These are phyloP conservation scores for Coryphaenoides rupestris DNA, from an alignment of 2,113 vertebrate genomes.

Conservation along the genomic window DNA sequence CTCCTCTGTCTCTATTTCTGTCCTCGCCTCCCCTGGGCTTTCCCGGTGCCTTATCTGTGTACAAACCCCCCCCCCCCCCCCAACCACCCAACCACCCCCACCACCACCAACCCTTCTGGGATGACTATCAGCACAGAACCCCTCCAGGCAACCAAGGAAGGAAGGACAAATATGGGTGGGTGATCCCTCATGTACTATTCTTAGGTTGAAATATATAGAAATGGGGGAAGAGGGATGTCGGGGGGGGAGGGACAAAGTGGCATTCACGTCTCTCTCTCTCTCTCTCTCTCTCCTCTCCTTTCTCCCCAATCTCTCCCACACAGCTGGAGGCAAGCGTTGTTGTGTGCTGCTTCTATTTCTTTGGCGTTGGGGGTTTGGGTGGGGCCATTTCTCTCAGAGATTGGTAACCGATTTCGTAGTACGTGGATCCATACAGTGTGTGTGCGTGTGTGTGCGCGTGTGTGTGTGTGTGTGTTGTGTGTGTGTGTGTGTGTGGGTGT, in stretches of 20 bases:
- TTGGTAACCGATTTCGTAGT: conserved; percentile 96
- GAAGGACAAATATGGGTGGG: conserved; percentile 59
- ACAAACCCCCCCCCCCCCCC: too few species aligned
- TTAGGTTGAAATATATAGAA: conserved; percentile 66
- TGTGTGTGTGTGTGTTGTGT: too few species aligned
- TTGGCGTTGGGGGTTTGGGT: too few species aligned
- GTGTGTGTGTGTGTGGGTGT: too few species aligned
- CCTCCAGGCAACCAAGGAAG: conserved; percentile 7
- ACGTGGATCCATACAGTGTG: conserved; percentile 94
- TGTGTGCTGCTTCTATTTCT: conserved; percentile 91
- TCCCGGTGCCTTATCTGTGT: too few species aligned
- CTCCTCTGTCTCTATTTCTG: too few species aligned
- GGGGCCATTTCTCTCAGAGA: conserved; percentile 99
- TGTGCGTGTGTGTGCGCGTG: too few species aligned
- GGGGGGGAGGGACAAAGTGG: conserved; percentile 44
- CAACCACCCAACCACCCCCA: too few species aligned
- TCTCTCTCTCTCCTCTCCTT: conserved; percentile 34
- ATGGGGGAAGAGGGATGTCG: conserved; percentile 63
- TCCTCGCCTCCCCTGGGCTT: too few species aligned
- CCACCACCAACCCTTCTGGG: too few species aligned
- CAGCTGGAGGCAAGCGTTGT: conserved; percentile 87
- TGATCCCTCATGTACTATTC: conserved; percentile 74
- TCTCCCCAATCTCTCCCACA: conserved; percentile 69
- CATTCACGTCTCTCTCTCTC: conserved; percentile 36
- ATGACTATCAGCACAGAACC: too few species aligned